A percentile compares a stretch with the other conserved stretches of the same genome.
Evolutionary conservation across 2,797 vertebrate species (phyloP).

Genomic region (Scolopax bukidnonensis): DNA sequence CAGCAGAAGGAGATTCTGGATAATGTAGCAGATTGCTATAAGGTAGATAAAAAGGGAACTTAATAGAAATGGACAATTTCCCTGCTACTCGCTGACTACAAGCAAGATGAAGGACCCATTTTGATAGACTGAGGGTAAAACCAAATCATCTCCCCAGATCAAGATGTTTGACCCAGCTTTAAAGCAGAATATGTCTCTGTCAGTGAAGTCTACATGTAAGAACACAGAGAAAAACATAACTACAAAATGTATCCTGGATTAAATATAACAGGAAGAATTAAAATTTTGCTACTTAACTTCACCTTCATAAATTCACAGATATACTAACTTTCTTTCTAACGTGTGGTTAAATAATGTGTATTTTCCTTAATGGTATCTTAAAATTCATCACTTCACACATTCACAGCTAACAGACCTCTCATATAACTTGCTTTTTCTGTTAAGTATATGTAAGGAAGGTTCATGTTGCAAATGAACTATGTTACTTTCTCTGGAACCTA

Average conservation of each 20-base stretch:
- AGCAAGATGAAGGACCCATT: neutral
- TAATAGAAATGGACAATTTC: neutral
- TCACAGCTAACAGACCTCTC: neutral
- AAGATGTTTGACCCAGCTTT: neutral
- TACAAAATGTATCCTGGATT: rapidly evolving
- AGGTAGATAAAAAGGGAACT: neutral
- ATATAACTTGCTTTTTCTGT: neutral
- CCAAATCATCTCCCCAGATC: neutral
- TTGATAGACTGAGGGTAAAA: neutral
- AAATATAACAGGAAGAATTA: neutral
- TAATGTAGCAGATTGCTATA: neutral
- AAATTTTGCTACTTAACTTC: neutral
- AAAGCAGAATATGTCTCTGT: neutral
- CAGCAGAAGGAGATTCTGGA: neutral
- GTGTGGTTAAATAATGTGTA: neutral
- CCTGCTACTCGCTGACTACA: neutral
- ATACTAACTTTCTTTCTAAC: neutral
- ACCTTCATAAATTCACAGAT: neutral
- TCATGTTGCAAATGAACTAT: neutral
- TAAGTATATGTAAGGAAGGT: neutral
- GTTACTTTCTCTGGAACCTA: neutral
- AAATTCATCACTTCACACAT: neutral
- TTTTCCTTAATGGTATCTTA: neutral
- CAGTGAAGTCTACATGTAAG: neutral
- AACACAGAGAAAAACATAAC: neutral